Percentiles rank a stretch among this genome's conserved stretches.
Evolutionary conservation across 2,113 vertebrate genomes (phyloP).

Genomic region (Phalacrocorax brasilianus): DNA sequence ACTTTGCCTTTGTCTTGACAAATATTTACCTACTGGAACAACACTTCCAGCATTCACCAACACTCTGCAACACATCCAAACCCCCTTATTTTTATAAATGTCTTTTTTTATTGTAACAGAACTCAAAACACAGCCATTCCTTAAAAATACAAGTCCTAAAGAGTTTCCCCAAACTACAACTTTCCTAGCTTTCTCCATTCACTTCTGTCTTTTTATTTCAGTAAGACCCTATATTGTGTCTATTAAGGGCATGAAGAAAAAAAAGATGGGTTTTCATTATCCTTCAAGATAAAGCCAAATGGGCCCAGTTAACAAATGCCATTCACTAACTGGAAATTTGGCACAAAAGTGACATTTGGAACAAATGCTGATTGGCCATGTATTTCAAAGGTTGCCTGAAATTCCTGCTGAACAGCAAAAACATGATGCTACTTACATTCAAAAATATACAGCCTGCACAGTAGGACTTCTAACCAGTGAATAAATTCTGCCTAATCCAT

Average conservation of each 20-base stretch:
- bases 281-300: slow-evolving; percentile 36
- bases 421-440: slow-evolving; percentile 35
- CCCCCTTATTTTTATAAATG: neutral
- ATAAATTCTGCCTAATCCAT: slow-evolving; percentile 39
- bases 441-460: slow-evolving; percentile 45
- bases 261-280: slow-evolving; percentile 58
- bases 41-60: neutral
- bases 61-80: neutral
- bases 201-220: neutral
- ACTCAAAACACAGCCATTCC: neutral
- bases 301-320: slow-evolving; percentile 26
- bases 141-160: neutral
- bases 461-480: slow-evolving; percentile 43
- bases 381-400: slow-evolving; percentile 54
- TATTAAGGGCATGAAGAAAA: neutral
- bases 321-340: slow-evolving; percentile 53
- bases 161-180: neutral
- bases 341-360: slow-evolving; percentile 53
- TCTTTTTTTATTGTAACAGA: neutral
- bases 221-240: slow-evolving; percentile 1
- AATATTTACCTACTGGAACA: neutral
- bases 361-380: slow-evolving; percentile 12
- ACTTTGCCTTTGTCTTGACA: neutral
- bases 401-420: slow-evolving; percentile 50
- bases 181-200: neutral